Evolutionary conservation across 2,888 invertebrate species (phyloP), one percentile per base, ranked within the genome.

Genomic region (Pyrocoelia pectoralis): DNA sequence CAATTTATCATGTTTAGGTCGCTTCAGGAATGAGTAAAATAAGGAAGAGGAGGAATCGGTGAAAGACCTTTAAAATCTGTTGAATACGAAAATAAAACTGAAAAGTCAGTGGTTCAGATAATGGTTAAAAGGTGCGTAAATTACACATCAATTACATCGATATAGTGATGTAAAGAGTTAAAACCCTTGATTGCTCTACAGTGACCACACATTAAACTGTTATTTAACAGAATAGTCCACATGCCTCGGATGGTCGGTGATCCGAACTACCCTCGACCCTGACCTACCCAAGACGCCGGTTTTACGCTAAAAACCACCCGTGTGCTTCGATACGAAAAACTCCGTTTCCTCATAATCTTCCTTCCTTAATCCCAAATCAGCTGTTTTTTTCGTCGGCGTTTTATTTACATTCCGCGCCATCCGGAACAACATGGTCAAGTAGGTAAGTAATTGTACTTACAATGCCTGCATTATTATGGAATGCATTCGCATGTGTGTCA

Each of bases 221-320:
- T 80, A 79, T 76, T 75, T 76, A 74, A 75, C 76, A 73, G 70
- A 73, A 72, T 73, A 74, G 75, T 75, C 76, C 72, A 73, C 75
- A 73, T 72, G 76, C 74, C 72, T 63, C 78, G 80, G 80, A 81
- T 81, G 81, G 80, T 72, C 77, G 78, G 80, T 81, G 80, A 81
- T 80, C 80, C 80, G 81, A 77, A 78, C 80, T 77, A 80, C 80
- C 80, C 80, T 79, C 78, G 79, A 78, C 79, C 79, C 74, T 78
- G 79, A 79, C 79, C 78, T 79, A 79, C 78, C 80, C 77, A 72
- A 75, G 68, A 68, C 70, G 71, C 66, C 61, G 69, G 70, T 75
- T 78, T 79, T 73, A 79, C 79, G 79, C 77, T 74, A 77, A 78
- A 76, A 79, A 72, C 77, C 79, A 79, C 75, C 79, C 77, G 73